Percentiles rank a stretch among this genome's conserved stretches.
These are phyloP conservation scores for Chloropsis cyanopogon DNA, from an alignment of 2,113 vertebrate genomes.

Conservation along the genomic window DNA sequence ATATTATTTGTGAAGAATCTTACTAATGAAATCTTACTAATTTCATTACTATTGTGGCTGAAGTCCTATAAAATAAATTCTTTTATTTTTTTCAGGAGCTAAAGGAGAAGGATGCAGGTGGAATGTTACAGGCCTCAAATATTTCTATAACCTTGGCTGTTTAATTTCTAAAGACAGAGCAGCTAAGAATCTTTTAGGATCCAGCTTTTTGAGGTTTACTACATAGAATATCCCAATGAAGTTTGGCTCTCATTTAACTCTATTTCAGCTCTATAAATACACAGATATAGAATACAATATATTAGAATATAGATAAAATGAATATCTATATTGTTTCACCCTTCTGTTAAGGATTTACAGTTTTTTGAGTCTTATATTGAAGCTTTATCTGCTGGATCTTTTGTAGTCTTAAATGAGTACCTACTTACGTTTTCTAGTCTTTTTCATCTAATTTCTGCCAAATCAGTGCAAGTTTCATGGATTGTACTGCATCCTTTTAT, in stretches of 20 bases:
- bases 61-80: not conserved
- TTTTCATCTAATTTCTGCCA: slow-evolving; percentile 42
- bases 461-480: slow-evolving; percentile 29
- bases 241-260: not conserved
- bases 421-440: not conserved
- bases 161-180: not conserved
- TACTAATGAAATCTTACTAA: not conserved
- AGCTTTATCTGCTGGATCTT: not conserved
- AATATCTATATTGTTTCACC: not conserved
- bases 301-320: not conserved
- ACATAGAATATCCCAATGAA: not conserved
- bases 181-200: not conserved
- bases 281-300: not conserved
- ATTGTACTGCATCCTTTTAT: not conserved
- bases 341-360: not conserved
- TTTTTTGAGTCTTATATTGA: not conserved
- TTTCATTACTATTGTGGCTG: not conserved
- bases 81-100: not conserved
- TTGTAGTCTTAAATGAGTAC: not conserved
- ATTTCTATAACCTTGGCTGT: not conserved
- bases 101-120: not conserved
- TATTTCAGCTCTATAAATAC: not conserved
- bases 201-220: not conserved
- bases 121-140: not conserved
- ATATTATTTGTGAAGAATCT: not conserved